Conservation (phyloP, 2,888 invertebrate genomes). For the Xestoiulus laeticollis region DNA sequence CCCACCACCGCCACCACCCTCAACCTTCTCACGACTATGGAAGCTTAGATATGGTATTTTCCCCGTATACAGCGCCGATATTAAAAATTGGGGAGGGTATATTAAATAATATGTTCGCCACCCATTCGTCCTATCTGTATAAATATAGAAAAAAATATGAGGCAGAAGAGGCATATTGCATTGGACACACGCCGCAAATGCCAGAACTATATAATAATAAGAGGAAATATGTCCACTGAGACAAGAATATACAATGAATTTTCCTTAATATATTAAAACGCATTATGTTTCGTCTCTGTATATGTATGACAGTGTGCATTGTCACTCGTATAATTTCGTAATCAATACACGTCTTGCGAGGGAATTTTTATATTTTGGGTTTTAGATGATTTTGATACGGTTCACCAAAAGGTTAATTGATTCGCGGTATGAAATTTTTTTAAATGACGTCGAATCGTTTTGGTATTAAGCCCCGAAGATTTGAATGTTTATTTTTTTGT, state of each 20-base stretch:
- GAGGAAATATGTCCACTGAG: conserved; percentile 1
- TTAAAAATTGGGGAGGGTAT: conserved; percentile 9
- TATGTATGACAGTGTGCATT: not conserved
- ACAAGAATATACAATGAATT: conserved; percentile 8
- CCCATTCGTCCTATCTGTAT: not conserved
- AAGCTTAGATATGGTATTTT: not conserved
- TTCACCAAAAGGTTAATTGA: no score
- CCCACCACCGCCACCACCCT: no score
- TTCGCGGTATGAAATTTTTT: no score
- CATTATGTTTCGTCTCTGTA: not conserved
- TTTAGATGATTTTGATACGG: not conserved
- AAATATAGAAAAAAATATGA: not conserved
- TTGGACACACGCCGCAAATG: not conserved
- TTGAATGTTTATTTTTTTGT: no score
- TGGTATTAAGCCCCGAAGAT: no score
- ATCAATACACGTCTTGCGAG: not conserved
- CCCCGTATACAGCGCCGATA: not conserved
- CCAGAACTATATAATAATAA: not conserved
- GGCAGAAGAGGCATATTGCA: not conserved
- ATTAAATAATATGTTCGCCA: conserved; percentile 9
- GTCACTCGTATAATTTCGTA: not conserved
- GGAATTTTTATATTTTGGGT: not conserved
- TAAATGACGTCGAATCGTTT: no score
- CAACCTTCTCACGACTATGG: not conserved
- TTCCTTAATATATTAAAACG: not conserved